Conservation (phyloP, 2,797 vertebrate genomes). For the Lithobates pipiens region DNA sequence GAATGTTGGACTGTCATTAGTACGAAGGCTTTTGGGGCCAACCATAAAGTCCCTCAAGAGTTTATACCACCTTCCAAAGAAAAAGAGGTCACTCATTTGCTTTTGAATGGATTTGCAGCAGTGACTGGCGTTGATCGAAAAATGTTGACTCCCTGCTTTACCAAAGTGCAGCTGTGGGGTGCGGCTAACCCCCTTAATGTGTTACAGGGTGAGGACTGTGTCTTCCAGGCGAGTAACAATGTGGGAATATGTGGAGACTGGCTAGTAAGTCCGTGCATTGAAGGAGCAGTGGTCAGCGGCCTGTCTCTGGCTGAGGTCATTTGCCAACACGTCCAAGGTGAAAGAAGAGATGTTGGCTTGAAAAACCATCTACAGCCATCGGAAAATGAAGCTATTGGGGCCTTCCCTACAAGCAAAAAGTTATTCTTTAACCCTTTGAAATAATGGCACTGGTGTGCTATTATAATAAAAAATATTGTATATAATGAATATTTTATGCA, state of each 20-base stretch:
- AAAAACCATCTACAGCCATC: not conserved
- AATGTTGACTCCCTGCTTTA: constrained; percentile 14
- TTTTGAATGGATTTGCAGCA: constrained; percentile 16
- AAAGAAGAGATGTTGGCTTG: not conserved
- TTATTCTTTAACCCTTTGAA: constrained; percentile 31
- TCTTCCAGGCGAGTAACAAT: constrained; percentile 11
- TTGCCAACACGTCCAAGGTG: not conserved
- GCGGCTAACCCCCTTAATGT: constrained; percentile 12
- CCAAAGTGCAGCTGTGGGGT: constrained; percentile 33
- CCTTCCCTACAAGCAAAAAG: not conserved
- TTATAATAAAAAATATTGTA: not conserved
- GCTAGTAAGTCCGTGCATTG: constrained; percentile 33
- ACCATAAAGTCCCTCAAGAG: constrained; percentile 39
- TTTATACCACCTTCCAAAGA: constrained; percentile 30
- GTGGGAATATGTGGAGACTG: constrained; percentile 36
- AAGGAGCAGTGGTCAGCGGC: constrained; percentile 3
- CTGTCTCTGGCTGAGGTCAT: not conserved
- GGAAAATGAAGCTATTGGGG: not conserved
- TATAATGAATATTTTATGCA: not conserved
- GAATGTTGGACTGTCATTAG: constrained; percentile 24
- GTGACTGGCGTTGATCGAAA: constrained; percentile 17
- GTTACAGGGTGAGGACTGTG: constrained; percentile 14
- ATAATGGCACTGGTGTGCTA: not conserved
- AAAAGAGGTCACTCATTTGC: constrained; percentile 17
- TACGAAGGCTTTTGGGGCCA: not conserved